phyloP scores from a whole-genome alignment of 2,888 invertebrate genomes.

The Eupithecia pulchellata region DNA sequence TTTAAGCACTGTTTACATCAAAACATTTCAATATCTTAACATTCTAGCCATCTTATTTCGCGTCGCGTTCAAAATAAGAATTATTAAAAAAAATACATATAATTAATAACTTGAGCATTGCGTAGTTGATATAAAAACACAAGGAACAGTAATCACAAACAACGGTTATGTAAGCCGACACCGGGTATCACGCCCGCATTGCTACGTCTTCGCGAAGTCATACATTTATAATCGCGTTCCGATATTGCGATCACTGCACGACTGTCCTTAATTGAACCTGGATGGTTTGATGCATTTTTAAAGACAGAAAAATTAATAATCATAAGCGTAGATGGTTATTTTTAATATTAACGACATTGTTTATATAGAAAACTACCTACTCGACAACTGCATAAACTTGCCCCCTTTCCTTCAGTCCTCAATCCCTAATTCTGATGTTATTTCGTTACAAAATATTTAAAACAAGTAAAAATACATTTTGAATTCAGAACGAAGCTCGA shows the following conservation, averaged over 20 bases:
- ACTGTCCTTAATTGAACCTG: conserved; percentile 79
- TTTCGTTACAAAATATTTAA: not conserved
- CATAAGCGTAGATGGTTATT: too few relatives aligned
- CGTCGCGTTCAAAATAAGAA: not conserved
- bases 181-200: conserved; percentile 74
- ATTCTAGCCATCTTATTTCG: not conserved
- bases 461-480: not conserved
- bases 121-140: conserved; percentile 12
- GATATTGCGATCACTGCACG: conserved; percentile 83
- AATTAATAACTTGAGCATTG: not conserved
- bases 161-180: conserved; percentile 77
- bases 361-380: not conserved
- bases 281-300: conserved; percentile 30
- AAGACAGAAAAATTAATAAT: too few relatives aligned
- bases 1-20: not conserved
- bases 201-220: conserved; percentile 83
- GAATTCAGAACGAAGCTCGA: not conserved
- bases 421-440: not conserved
- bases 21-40: not conserved
- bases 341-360: too few relatives aligned
- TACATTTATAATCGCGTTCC: conserved; percentile 85
- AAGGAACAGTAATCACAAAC: conserved; percentile 35
- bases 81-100: not conserved
- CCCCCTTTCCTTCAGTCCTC: not conserved
- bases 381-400: not conserved